Conservation (phyloP, 2,888 invertebrate genomes). For the Penaeus monodon region DNA sequence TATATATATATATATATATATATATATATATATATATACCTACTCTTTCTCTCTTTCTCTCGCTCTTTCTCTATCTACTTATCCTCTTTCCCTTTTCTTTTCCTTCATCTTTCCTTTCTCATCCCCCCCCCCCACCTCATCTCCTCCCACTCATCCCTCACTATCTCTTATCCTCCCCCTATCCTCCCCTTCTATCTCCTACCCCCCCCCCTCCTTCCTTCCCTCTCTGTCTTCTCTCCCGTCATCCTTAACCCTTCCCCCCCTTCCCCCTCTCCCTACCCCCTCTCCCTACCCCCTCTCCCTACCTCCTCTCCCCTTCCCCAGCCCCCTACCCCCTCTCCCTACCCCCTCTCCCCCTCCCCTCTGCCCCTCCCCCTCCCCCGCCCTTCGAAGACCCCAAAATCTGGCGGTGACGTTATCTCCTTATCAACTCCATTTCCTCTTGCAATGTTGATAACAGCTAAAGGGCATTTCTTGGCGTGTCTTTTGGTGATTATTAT, state of each 20-base stretch:
- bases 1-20: no score
- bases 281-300: neutral
- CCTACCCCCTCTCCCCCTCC: neutral
- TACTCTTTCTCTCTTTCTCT: neutral
- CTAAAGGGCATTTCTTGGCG: neutral
- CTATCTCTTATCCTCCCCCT: neutral
- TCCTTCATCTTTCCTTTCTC: no score
- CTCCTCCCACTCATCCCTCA: neutral
- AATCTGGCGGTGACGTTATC: neutral
- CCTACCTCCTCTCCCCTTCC: neutral
- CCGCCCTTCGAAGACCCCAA: neutral
- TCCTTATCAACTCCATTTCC: neutral
- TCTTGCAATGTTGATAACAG: neutral
- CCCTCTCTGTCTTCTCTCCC: neutral
- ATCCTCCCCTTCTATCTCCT: neutral
- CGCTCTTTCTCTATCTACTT: neutral
- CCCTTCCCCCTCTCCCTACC: neutral
- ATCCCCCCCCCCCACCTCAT: neutral
- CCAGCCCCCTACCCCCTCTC: neutral
- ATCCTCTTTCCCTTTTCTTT: neutral
- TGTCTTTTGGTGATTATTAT: neutral
- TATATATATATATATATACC: no score
- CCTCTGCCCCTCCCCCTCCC: neutral
- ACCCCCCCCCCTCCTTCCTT: neutral
- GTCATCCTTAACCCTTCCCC: neutral